These are phyloP conservation scores for Ibidorhyncha struthersii DNA, from an alignment of 2,113 vertebrate genomes.

Conservation along the genomic window DNA sequence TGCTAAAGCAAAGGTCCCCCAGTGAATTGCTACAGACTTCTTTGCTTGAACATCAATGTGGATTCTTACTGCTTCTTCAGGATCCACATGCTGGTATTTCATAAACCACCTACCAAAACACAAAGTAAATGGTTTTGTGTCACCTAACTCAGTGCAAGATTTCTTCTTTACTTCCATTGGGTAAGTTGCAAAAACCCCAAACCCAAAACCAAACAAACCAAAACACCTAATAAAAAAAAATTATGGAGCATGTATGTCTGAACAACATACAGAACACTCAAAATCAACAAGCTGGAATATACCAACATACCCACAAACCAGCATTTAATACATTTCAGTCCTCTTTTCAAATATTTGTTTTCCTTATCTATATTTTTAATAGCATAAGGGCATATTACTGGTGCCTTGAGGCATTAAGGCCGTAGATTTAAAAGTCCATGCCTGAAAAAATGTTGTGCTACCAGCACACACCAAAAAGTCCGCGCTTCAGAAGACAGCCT, in stretches of 20 bases:
- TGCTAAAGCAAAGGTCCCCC: slow-evolving; percentile 95
- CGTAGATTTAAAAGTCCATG: neutral
- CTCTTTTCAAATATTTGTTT: neutral
- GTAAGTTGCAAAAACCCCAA: neutral
- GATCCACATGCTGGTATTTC: slow-evolving; percentile 92
- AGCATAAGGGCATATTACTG: neutral
- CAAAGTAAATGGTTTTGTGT: neutral
- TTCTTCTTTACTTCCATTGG: neutral
- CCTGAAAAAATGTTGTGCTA: neutral
- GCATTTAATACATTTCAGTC: neutral
- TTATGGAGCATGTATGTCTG: neutral
- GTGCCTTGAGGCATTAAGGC: neutral
- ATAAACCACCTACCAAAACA: slow-evolving; percentile 88
- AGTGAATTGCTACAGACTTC: slow-evolving; percentile 92
- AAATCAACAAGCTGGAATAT: neutral
- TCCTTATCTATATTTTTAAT: neutral
- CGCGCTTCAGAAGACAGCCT: neutral
- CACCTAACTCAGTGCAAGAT: neutral
- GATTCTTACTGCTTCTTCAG: slow-evolving; percentile 92
- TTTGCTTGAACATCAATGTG: slow-evolving; percentile 91
- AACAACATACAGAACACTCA: neutral
- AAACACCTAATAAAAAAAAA: neutral
- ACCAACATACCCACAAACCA: neutral
- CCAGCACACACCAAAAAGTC: neutral
- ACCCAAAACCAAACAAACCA: too few species aligned